Conservation (phyloP, 2,888 invertebrate genomes). For the Tanytarsus gracilentus region DNA sequence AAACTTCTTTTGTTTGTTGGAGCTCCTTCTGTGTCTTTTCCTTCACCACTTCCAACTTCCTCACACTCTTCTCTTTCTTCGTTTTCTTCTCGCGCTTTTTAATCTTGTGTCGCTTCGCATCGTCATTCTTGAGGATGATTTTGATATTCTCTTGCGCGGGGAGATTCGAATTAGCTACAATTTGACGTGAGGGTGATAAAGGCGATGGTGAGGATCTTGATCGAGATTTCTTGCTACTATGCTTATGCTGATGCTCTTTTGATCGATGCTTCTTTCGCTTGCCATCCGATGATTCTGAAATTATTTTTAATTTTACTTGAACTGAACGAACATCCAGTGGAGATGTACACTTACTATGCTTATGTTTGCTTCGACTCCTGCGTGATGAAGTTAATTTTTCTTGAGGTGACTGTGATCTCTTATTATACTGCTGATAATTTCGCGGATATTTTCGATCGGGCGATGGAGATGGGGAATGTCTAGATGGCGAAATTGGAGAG, state of each 20-base stretch:
- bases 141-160: slow-evolving; percentile 48
- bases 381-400: neutral
- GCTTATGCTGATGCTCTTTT: slow-evolving; percentile 34
- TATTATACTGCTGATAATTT: neutral
- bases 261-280: slow-evolving; percentile 38
- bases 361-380: slow-evolving; percentile 35
- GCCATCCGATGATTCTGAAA: slow-evolving; percentile 33
- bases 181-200: slow-evolving; percentile 17
- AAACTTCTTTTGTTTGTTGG: slow-evolving; percentile 46
- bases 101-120: slow-evolving; percentile 40
- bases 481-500: slow-evolving; percentile 29
- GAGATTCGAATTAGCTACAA: slow-evolving; percentile 28
- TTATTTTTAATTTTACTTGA: neutral
- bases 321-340: neutral
- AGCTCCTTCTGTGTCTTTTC: slow-evolving; percentile 38
- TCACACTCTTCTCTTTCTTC: slow-evolving; percentile 45
- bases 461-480: slow-evolving; percentile 30
- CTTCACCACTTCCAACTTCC: slow-evolving; percentile 41
- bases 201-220: slow-evolving; percentile 19
- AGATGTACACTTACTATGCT: slow-evolving; percentile 32
- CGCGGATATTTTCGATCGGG: slow-evolving; percentile 1
- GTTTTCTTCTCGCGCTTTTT: slow-evolving; percentile 40
- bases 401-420: slow-evolving; percentile 17
- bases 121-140: slow-evolving; percentile 51
- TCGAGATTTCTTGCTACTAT: slow-evolving; percentile 22